phyloP scores from a whole-genome alignment of 1,140 invertebrate species.

The Heliothis subflexa region DNA sequence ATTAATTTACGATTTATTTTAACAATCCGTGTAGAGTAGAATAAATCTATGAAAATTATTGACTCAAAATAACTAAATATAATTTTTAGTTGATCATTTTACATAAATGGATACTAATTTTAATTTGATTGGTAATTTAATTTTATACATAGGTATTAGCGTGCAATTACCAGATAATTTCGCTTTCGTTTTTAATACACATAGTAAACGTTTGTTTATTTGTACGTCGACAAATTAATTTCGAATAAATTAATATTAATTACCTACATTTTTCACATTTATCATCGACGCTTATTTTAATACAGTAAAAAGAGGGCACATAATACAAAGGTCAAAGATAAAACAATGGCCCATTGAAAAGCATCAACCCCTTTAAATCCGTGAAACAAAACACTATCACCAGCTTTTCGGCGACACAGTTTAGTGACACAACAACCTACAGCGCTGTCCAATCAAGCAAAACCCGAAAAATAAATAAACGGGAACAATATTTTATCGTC shows the following conservation, averaged over 20 bases:
- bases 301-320: not conserved
- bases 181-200: too few species aligned
- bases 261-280: not conserved
- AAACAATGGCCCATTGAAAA: slow-evolving; percentile 15
- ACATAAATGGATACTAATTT: not conserved
- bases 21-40: too few species aligned
- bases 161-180: too few species aligned
- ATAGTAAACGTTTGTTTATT: not conserved
- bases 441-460: slow-evolving; percentile 39
- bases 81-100: too few species aligned
- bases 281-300: not conserved
- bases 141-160: too few species aligned
- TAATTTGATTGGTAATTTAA: not conserved
- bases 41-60: too few species aligned
- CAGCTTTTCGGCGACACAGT: slow-evolving; percentile 29
- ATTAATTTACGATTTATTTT: too few species aligned
- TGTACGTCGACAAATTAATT: not conserved
- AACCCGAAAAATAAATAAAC: slow-evolving; percentile 45
- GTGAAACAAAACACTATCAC: not conserved
- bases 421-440: slow-evolving; percentile 39
- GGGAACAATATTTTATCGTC: slow-evolving; percentile 54
- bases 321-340: not conserved
- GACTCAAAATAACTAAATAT: too few species aligned
- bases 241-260: not conserved
- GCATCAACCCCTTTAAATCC: slow-evolving; percentile 16